Evolutionary conservation across 1,140 invertebrate species (phyloP), one percentile per base, ranked within the genome.

Genomic region (Lordiphosa stackelbergi): DNA sequence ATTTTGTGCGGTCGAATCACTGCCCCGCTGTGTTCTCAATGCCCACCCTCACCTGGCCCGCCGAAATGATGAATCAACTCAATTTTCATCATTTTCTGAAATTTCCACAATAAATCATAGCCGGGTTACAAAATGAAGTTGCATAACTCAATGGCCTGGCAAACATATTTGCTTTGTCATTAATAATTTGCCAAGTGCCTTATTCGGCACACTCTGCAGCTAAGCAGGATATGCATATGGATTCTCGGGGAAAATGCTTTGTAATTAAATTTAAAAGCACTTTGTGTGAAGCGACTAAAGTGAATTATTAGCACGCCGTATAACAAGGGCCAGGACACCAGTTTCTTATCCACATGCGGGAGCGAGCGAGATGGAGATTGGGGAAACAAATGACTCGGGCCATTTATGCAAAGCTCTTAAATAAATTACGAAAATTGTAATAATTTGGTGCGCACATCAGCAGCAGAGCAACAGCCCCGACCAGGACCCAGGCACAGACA

Each of bases 351-450:
- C 63, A 8, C 2, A 38, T 36, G 22, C 10, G 22, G 48, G 41
- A 47, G 28, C 5, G 22, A 34, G 53, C 31, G 10, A 6, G 47
- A 56, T 16, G 28, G 40, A 22, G 35, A 13, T 12, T 11, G 35
- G 13, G 13, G 47, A 49, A 69, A 71, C 46, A 77, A 75, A 77
- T 59, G 72, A 49, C 62, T 70, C 10, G 59, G 73, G 47, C 57
- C 75, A 77, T 84, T 73, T 83, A 83, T 84, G 66, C 63, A 72
- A 53, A 65, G 66, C 73, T 72, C 66, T 65, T 70, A 71, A 71
- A 84, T 84, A 78, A 83, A 84, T 84, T 73, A 66, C 77, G 62
- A 78, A 31, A 84, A 83, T 84, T 78, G 72, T 66, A 57, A 84
- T 79, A 77, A 83, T 83, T 77, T 60, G 56, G 57, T 69, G 64